Conservation (phyloP, 2,797 vertebrate genomes). For the Eleutherodactylus coqui region DNA sequence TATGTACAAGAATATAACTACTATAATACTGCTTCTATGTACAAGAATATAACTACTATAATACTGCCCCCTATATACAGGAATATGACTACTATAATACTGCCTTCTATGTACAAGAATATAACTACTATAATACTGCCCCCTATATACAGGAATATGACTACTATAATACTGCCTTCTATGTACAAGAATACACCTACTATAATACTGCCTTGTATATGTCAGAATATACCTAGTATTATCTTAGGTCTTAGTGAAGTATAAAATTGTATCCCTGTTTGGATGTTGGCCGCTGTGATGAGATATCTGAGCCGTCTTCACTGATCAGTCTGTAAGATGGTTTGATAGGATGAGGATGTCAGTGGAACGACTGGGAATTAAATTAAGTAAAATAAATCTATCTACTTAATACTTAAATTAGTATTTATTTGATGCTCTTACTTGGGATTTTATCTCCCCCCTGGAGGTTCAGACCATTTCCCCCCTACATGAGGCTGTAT, state of each 20-base stretch:
- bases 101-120: not conserved
- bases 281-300: not conserved
- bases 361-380: not conserved
- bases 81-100: conserved; percentile 13
- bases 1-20: conserved; percentile 10
- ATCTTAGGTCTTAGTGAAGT: not conserved
- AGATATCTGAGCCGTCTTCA: not conserved
- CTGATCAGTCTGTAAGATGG: not conserved
- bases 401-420: not conserved
- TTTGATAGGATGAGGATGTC: not conserved
- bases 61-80: not conserved
- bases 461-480: not conserved
- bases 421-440: not conserved
- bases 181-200: not conserved
- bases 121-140: conserved; percentile 3
- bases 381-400: not conserved
- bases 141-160: not conserved
- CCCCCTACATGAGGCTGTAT: not conserved
- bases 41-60: conserved; percentile 27
- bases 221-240: too few species aligned
- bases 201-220: not conserved
- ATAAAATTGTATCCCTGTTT: too few species aligned
- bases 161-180: not conserved
- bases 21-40: conserved; percentile 10
- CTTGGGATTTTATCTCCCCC: not conserved